phyloP scores from a whole-genome alignment of 2,797 vertebrate species.

The Catharus ustulatus region DNA sequence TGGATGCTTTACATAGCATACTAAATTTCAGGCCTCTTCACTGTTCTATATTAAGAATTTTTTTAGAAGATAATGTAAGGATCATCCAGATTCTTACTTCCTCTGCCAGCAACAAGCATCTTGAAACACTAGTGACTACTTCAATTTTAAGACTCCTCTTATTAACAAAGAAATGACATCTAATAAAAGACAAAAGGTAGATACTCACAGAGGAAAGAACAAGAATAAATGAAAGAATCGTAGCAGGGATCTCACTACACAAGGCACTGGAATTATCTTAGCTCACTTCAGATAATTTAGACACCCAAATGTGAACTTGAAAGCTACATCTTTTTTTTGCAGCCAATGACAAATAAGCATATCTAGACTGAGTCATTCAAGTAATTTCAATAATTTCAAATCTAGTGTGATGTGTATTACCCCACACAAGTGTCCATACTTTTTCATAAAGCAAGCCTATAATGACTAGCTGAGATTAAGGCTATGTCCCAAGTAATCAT shows the following conservation, averaged over 20 bases:
- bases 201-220: background rate
- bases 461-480: background rate
- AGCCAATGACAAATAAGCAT: background rate
- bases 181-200: background rate
- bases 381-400: background rate
- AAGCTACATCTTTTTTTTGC: background rate
- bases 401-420: background rate
- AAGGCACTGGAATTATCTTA: background rate
- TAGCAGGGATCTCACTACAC: background rate
- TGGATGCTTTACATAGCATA: background rate
- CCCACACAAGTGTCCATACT: background rate
- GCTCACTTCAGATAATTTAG: background rate
- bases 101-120: background rate
- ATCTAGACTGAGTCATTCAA: background rate
- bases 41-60: background rate
- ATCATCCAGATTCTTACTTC: background rate
- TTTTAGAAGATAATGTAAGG: background rate
- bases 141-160: background rate
- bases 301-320: background rate
- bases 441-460: background rate
- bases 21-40: conserved; percentile 19
- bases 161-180: background rate
- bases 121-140: background rate
- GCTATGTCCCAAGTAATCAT: background rate
- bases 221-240: background rate